Conservation (phyloP, 2,888 invertebrate species). For the Hirudinaria manillensis region DNA sequence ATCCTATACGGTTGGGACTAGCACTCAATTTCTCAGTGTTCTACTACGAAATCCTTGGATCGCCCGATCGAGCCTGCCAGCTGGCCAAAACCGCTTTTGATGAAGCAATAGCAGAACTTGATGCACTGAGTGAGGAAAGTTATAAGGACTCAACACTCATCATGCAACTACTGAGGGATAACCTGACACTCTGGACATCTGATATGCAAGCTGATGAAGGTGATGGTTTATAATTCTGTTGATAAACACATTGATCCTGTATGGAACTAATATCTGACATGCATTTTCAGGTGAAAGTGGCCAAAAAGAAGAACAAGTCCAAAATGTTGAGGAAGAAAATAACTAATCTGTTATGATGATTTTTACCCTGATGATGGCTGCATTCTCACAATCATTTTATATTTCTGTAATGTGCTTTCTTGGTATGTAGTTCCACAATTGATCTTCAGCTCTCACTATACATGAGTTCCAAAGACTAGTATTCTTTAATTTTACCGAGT, state of each 20-base stretch:
- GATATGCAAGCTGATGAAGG: constrained; percentile 58
- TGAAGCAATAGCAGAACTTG: constrained; percentile 96
- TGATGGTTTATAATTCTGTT: neutral
- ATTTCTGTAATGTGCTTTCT: constrained; percentile 11
- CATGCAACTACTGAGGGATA: constrained; percentile 98
- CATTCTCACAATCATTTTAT: constrained; percentile 12
- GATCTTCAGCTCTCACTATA: too few relatives aligned
- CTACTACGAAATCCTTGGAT: constrained; percentile 97
- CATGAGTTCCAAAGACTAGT: too few relatives aligned
- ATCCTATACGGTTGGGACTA: constrained; percentile 44
- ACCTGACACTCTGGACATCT: constrained; percentile 97
- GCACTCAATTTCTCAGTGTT: constrained; percentile 86
- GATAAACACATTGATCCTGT: neutral
- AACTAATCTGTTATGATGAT: constrained; percentile 5
- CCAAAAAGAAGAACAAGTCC: constrained; percentile 31
- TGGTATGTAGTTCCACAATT: constrained; percentile 7
- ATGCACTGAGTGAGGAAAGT: constrained; percentile 94
- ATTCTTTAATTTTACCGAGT: too few relatives aligned
- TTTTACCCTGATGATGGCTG: constrained; percentile 9
- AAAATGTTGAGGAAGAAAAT: constrained; percentile 32
- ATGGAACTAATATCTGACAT: neutral
- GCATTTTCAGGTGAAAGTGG: constrained; percentile 3
- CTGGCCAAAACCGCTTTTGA: constrained; percentile 91
- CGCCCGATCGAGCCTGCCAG: constrained; percentile 93
- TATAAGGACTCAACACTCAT: constrained; percentile 95